Evolutionary conservation across 2,797 vertebrate genomes (phyloP), one percentile per base, ranked within the genome.

Genomic region (Carduelis carduelis): DNA sequence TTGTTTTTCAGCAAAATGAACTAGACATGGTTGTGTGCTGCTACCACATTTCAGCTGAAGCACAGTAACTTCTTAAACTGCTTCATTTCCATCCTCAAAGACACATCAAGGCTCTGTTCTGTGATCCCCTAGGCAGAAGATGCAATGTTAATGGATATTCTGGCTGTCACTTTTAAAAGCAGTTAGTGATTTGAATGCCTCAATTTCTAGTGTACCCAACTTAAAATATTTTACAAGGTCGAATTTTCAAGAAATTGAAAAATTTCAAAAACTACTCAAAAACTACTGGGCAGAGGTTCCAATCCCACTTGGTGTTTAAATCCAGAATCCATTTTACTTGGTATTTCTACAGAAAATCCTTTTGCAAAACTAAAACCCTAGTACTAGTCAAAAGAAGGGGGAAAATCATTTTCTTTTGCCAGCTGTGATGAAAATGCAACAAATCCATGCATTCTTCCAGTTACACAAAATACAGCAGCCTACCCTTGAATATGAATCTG

Each of bases 81-180:
- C 66, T 90, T 80, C 70, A 56, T 69, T 95, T 91, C 85, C 70
- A 95, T 69, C 69, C 95, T 94, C 88, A 95, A 86, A 95, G 83
- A 70, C 16, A 46, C 65, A 89, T 90, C 90, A 91, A 84, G 85
- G 56, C 83, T 94, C 83, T 75, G 47, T 63, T 94, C 74, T 66
- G 79, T 76, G 89, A 91, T 94, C 69, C 84, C 59, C 85, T 46
- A 92, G 56, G 89, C 82, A 90, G 91, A 83, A 91, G 91, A 92
- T 66, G 72, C 69, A 76, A 76, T 2, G 34, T 55, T 94, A 96
- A 92, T 83, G 79, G 89, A 81, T 76, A 85, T 69, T 65, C 79
- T 82, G 72, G 61, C 91, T 95, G 94, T 91, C 89, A 91, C 60
- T 88, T 89, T 83, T 90, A 81, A 93, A 92, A 83, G 69, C 69